These are phyloP conservation scores for Lagopus leucura DNA, from an alignment of 2,113 vertebrate genomes.

Conservation along the genomic window DNA sequence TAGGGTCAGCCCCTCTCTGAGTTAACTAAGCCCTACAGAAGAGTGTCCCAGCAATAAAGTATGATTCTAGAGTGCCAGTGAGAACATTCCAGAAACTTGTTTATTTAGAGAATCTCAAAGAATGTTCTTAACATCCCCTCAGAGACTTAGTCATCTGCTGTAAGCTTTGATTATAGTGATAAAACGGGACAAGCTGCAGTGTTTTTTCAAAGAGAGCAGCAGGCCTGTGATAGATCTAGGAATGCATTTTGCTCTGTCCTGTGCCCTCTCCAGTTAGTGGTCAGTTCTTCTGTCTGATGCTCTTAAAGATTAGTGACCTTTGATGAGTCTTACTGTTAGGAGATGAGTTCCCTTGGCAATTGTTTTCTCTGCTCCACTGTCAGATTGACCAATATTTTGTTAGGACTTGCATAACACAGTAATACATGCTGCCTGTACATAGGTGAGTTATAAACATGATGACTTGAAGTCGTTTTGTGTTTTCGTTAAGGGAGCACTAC, in stretches of 20 bases:
- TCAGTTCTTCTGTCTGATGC: neutral
- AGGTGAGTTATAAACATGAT: neutral
- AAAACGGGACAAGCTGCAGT: neutral
- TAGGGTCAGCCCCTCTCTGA: too few relatives aligned
- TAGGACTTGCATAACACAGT: neutral
- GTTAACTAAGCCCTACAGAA: neutral
- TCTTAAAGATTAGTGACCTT: neutral
- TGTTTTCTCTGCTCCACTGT: neutral
- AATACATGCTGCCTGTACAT: too few relatives aligned
- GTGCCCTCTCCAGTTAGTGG: neutral
- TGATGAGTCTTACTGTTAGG: fast-evolving
- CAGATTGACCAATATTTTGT: neutral
- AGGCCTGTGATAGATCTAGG: too few relatives aligned
- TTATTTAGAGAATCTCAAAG: neutral
- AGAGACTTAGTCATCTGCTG: neutral
- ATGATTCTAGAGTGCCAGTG: neutral
- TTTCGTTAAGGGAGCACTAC: neutral
- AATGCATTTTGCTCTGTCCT: fast-evolving
- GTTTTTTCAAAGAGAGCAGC: neutral
- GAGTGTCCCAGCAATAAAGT: neutral
- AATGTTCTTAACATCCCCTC: neutral
- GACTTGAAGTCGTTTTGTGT: neutral
- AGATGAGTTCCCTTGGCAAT: neutral
- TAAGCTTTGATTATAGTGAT: neutral
- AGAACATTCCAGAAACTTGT: neutral